Conservation (phyloP, 2,888 invertebrate genomes). For the Agrenia bidenticulata region DNA sequence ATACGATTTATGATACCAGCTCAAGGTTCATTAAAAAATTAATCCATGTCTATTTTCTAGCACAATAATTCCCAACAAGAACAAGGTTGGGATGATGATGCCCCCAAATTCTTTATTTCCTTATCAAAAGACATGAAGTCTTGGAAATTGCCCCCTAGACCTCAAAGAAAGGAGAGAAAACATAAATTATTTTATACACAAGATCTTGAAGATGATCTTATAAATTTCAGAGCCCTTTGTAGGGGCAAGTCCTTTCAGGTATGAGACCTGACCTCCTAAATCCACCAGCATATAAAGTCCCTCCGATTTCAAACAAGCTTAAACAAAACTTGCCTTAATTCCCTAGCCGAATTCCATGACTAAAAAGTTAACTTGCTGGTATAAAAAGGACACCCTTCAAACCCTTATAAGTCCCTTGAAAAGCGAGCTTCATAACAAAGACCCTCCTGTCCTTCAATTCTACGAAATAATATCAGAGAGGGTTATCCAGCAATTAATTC, state of each 20-base stretch:
- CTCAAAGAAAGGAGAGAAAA: not conserved
- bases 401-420: constrained; percentile 53
- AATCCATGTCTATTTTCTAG: too few relatives aligned
- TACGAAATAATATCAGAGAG: constrained; percentile 54
- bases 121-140: too few relatives aligned
- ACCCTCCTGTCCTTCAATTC: constrained; percentile 53
- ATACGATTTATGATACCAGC: too few relatives aligned
- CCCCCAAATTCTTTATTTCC: too few relatives aligned
- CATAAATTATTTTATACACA: not conserved
- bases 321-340: not conserved
- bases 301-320: too few relatives aligned
- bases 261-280: too few relatives aligned
- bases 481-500: constrained; percentile 52
- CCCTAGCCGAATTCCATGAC: not conserved
- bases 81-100: too few relatives aligned
- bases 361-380: constrained; percentile 54
- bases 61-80: too few relatives aligned
- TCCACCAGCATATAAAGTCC: too few relatives aligned
- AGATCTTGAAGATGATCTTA: not conserved
- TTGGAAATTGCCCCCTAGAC: too few relatives aligned
- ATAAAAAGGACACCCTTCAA: constrained; percentile 45
- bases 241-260: not conserved
- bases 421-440: constrained; percentile 53
- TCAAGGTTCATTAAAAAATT: too few relatives aligned
- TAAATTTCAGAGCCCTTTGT: not conserved